Evolutionary conservation across 2,888 invertebrate genomes (phyloP), one percentile per base, ranked within the genome.

Genomic region (Silvanus unidentatus): DNA sequence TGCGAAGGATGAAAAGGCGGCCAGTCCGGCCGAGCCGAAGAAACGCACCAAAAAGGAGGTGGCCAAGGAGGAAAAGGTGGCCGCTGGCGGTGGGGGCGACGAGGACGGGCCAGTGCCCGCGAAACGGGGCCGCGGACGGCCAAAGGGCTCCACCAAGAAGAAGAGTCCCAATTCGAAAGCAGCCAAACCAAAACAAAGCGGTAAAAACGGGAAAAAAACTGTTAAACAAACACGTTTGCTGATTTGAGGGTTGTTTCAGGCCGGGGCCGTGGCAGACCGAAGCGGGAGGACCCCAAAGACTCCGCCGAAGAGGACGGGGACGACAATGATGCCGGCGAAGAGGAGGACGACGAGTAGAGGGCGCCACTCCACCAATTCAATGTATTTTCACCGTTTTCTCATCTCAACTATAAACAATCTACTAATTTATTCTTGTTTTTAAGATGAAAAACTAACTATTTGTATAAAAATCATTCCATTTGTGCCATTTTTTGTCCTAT

Each of bases 61-160:
- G 62, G 58, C 35, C 65, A 64, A 9, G 65, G 66, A 35, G 60
- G 58, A 36, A 27, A 9, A 28, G 15, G 11, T 42, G 22, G 4
- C 22, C 22, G 22, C 22, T 22, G 22, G 22, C 22, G 22, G 22
- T 8, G 22, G 22, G 4, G 22, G 53, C 1, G 62, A 59, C 35
- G 66, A 64, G 8, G 65, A 66, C 35, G 60, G 58, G 4, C 56
- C 60, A 4, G 52, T 64, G 9, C 75, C 77, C 32, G 74, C 72
- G 14, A 78, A 78, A 58, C 64, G 77, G 41, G 77, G 77, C 8
- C 71, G 78, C 32, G 78, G 78, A 35, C 67, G 78, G 48, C 78
- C 78, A 22, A 77, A 77, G 59, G 77, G 77, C 15, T 70, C 75
- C 40, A 73, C 71, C 37, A 77, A 76, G 63, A 71, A 67, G 65